These are phyloP conservation scores for Jaculus jaculus DNA, from an alignment of 2,113 vertebrate species.

Conservation along the genomic window DNA sequence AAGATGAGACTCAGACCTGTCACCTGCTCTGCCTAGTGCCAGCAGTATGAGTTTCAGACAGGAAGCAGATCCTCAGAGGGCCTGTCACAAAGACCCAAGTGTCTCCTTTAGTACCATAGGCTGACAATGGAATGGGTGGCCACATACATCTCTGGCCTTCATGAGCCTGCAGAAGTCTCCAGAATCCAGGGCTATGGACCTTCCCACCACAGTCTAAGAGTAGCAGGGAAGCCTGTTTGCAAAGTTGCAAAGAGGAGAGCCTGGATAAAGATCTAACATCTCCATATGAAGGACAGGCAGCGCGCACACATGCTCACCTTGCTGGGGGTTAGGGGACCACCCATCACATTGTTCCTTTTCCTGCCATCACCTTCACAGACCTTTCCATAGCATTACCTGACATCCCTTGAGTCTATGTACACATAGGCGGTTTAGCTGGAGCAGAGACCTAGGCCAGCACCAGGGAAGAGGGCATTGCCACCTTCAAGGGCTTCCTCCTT, in stretches of 20 bases:
- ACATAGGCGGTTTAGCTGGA: background rate
- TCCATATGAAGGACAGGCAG: rapidly evolving
- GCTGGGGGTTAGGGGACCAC: rapidly evolving
- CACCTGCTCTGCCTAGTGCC: background rate
- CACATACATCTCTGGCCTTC: background rate
- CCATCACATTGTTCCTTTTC: rapidly evolving
- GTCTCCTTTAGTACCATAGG: background rate
- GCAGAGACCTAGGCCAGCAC: background rate
- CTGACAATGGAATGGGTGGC: no score
- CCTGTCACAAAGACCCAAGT: background rate
- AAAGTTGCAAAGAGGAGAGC: background rate
- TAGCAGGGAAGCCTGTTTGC: background rate
- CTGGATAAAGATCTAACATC: rapidly evolving
- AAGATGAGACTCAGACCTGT: background rate
- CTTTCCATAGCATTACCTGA: rapidly evolving
- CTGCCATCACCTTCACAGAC: rapidly evolving
- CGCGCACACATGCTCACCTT: no score
- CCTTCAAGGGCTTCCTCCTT: background rate
- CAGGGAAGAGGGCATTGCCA: background rate
- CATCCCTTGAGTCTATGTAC: rapidly evolving
- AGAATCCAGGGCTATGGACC: background rate
- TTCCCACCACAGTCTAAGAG: background rate
- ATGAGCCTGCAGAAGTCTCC: background rate
- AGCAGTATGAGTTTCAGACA: rapidly evolving
- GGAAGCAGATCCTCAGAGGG: background rate